Evolutionary conservation across 2,113 vertebrate genomes (phyloP).

Genomic region (Archocentrus centrarchus): DNA sequence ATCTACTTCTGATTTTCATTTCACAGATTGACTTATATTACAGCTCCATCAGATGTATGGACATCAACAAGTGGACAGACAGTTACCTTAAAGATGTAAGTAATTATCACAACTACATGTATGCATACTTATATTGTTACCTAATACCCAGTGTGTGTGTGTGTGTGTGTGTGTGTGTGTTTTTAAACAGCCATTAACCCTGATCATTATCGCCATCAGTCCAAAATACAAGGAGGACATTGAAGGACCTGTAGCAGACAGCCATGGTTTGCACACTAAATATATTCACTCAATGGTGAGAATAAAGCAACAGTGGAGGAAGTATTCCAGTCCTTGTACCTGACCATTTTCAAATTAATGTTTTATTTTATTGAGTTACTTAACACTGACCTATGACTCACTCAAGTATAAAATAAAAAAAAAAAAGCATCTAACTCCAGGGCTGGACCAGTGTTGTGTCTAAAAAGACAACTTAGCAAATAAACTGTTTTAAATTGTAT

Average conservation of each 20-base stretch:
- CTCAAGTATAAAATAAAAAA: background rate
- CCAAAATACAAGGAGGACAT: slow-evolving; percentile 92
- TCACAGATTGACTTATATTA: slow-evolving; percentile 89
- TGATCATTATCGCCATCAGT: slow-evolving; percentile 93
- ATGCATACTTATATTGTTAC: background rate
- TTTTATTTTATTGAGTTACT: too few relatives aligned
- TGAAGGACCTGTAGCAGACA: slow-evolving; percentile 85
- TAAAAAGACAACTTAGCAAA: background rate
- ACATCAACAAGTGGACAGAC: slow-evolving; percentile 92
- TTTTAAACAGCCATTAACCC: slow-evolving; percentile 84
- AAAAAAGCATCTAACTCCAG: background rate
- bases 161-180: background rate
- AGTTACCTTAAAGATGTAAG: slow-evolving; percentile 90
- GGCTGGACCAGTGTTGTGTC: background rate
- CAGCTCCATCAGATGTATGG: slow-evolving; percentile 84
- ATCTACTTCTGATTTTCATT: background rate
- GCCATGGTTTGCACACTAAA: slow-evolving; percentile 88
- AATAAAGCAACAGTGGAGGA: background rate
- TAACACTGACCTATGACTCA: too few relatives aligned
- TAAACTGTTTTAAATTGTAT: background rate
- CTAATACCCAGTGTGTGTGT: too few relatives aligned
- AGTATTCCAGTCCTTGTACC: background rate
- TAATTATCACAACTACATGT: slow-evolving; percentile 20
- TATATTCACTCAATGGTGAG: slow-evolving; percentile 93
- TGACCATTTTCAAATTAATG: too few relatives aligned